Percentiles rank a stretch among this genome's conserved stretches.
These are phyloP conservation scores for Cyrtodaria siliqua DNA, from an alignment of 2,888 invertebrate species.

Conservation along the genomic window DNA sequence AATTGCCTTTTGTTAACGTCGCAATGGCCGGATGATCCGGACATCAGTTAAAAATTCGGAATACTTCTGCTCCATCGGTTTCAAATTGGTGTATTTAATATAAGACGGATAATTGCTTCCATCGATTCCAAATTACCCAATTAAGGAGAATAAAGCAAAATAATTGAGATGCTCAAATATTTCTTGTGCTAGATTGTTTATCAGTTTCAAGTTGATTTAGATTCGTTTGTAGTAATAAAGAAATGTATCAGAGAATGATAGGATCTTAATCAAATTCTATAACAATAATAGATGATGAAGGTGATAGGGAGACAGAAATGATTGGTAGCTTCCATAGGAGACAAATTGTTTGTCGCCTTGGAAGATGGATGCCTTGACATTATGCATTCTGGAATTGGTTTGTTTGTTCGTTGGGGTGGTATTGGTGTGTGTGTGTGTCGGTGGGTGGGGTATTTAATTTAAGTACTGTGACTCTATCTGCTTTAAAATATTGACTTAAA, in stretches of 20 bases:
- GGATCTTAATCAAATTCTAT: constrained; percentile 69
- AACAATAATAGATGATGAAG: constrained; percentile 64
- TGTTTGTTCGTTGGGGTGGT: too few relatives aligned
- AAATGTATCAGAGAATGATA: constrained; percentile 61
- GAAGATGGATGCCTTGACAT: constrained; percentile 41
- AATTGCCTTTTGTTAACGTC: constrained; percentile 64
- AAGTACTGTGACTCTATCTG: too few relatives aligned
- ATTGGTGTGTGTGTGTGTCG: too few relatives aligned
- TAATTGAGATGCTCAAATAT: constrained; percentile 52
- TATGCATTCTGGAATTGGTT: neutral
- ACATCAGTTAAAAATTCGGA: constrained; percentile 38
- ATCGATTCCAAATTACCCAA: constrained; percentile 65
- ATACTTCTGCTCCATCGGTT: constrained; percentile 33
- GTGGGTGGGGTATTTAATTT: too few relatives aligned
- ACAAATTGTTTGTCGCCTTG: constrained; percentile 58
- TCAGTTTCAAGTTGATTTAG: constrained; percentile 60
- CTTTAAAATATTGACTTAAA: too few relatives aligned
- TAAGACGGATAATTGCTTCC: constrained; percentile 53
- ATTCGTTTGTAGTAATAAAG: constrained; percentile 62
- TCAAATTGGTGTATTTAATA: constrained; percentile 64
- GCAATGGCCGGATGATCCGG: constrained; percentile 43
- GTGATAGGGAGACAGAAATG: constrained; percentile 40
- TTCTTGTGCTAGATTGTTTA: constrained; percentile 53
- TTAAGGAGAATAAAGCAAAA: constrained; percentile 63
- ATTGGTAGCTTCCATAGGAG: constrained; percentile 48